Conservation (phyloP, 2,888 invertebrate genomes). For the Dicyrtoma fusca region DNA sequence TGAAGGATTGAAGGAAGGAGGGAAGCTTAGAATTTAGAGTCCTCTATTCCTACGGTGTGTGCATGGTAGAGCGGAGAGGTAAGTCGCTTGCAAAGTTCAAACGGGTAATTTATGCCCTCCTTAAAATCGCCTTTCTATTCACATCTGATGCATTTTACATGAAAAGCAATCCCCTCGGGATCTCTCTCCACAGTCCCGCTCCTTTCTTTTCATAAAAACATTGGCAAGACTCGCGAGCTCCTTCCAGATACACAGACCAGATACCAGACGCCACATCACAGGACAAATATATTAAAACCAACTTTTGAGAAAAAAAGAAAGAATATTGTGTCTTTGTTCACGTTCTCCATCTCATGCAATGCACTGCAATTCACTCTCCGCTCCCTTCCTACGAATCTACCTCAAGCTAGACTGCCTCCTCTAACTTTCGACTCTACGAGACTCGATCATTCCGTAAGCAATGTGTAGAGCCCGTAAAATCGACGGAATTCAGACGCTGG, state of each 20-base stretch:
- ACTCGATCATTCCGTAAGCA: too few species aligned
- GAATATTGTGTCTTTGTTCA: constrained; percentile 8
- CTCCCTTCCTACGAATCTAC: too few species aligned
- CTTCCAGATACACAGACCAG: background rate
- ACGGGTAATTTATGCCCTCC: constrained; percentile 44
- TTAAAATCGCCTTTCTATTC: constrained; percentile 41
- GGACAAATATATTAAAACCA: constrained; percentile 27
- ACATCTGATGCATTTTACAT: constrained; percentile 47
- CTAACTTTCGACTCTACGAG: background rate
- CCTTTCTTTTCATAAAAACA: constrained; percentile 25
- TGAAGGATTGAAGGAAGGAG: constrained; percentile 13
- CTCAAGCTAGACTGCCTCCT: background rate
- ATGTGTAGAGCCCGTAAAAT: too few species aligned
- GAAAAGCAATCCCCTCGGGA: constrained; percentile 39
- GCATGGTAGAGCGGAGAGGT: background rate
- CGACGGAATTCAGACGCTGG: background rate
- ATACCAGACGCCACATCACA: constrained; percentile 14
- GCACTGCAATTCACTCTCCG: too few species aligned
- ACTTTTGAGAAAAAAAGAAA: background rate
- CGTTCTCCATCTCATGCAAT: too few species aligned
- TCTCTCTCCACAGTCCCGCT: background rate
- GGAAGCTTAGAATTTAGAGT: constrained; percentile 14
- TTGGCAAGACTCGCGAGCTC: background rate
- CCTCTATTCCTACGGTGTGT: constrained; percentile 6
- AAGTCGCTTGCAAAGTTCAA: constrained; percentile 31